Conservation (phyloP, 92 coral and sea anemone species). For the Zoanthus sansibaricus region DNA sequence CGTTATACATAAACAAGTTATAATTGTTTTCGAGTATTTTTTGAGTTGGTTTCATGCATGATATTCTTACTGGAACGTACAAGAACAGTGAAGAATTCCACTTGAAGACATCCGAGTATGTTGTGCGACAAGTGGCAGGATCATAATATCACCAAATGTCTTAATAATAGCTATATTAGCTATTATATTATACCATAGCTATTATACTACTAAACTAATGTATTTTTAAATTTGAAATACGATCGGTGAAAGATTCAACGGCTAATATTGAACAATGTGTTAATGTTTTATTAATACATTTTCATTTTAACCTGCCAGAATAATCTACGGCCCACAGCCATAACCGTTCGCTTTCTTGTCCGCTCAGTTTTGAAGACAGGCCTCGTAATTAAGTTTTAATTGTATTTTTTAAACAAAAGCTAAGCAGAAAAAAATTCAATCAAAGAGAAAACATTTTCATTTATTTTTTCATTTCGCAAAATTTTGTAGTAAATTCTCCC, state of each 20-base stretch:
- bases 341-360: not conserved
- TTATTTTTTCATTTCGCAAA: not conserved
- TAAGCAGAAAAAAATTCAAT: not conserved
- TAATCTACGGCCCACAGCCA: not conserved
- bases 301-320: conserved; percentile 40
- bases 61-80: too few species aligned
- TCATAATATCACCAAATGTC: too few species aligned
- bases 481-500: conserved; percentile 24
- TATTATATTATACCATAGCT: too few species aligned
- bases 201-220: too few species aligned
- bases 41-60: too few species aligned
- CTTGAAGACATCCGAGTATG: too few species aligned
- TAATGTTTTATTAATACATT: conserved; percentile 42
- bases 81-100: not conserved
- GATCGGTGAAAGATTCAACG: not conserved
- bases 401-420: not conserved
- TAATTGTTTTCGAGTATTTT: too few species aligned
- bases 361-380: not conserved
- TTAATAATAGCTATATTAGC: too few species aligned
- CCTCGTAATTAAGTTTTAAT: not conserved
- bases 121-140: too few species aligned
- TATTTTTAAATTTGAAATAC: too few species aligned
- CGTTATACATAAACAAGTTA: too few species aligned
- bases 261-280: conserved; percentile 23
- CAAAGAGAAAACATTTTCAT: not conserved